A percentile compares a stretch with the other conserved stretches of the same genome.
Evolutionary conservation across 2,797 vertebrate species (phyloP).

Genomic region (Podargus strigoides): DNA sequence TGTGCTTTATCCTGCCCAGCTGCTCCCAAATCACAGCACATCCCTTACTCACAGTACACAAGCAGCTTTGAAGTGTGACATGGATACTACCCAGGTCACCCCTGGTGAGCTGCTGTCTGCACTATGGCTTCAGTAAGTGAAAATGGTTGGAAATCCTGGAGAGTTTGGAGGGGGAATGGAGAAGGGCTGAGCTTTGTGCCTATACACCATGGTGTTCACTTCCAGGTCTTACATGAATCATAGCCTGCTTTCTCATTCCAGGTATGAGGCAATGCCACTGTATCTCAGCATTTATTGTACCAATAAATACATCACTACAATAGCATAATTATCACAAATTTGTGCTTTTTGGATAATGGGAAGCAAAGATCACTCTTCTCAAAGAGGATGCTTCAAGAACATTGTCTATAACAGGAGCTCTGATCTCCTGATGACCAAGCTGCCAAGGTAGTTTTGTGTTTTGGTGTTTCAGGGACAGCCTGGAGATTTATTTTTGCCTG

Average conservation of each 20-base stretch:
- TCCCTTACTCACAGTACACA: neutral
- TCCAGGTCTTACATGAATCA: neutral
- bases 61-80: neutral
- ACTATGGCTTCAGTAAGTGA: no score
- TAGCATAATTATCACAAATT: neutral
- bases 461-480: neutral
- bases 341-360: neutral
- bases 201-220: accelerated
- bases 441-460: neutral
- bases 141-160: neutral
- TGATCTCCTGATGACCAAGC: neutral
- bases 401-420: neutral
- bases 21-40: neutral
- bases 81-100: neutral
- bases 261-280: neutral
- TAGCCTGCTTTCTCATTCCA: neutral
- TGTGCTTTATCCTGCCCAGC: neutral
- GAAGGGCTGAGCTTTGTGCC: neutral
- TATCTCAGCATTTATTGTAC: neutral
- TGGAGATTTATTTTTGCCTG: neutral
- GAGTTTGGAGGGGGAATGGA: neutral
- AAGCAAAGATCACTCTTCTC: neutral
- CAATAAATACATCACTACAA: neutral
- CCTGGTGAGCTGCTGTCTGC: accelerated
- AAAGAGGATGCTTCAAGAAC: neutral